phyloP scores from a whole-genome alignment of 2,797 vertebrate genomes.

The Brachyrhaphis roseni region DNA sequence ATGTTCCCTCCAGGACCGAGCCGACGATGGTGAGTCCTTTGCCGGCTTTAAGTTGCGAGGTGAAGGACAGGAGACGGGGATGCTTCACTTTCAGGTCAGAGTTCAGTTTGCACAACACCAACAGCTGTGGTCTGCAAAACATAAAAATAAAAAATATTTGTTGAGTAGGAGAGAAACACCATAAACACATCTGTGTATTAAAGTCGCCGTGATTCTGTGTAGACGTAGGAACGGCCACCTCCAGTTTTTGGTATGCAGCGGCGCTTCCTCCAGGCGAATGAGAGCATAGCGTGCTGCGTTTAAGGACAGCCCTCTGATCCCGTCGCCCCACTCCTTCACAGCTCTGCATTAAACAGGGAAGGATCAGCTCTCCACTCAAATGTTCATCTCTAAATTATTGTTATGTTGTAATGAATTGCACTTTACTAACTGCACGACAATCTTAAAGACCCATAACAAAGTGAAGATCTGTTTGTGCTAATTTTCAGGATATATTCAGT shows the following conservation, averaged over 20 bases:
- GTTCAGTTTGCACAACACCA: constrained; percentile 91
- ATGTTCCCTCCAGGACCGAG: constrained; percentile 91
- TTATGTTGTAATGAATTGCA: not conserved
- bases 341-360: constrained; percentile 77
- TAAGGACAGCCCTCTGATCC: constrained; percentile 91
- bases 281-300: constrained; percentile 94
- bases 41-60: constrained; percentile 92
- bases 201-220: not conserved
- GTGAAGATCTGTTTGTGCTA: not conserved
- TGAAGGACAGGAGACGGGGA: constrained; percentile 90
- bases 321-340: constrained; percentile 96
- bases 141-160: not conserved
- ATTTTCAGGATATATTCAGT: not conserved
- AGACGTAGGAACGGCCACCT: constrained; percentile 74
- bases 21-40: constrained; percentile 93
- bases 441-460: not conserved
- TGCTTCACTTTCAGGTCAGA: constrained; percentile 86
- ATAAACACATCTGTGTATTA: not conserved
- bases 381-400: too few species aligned
- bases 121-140: constrained; percentile 86
- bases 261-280: constrained; percentile 88
- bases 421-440: not conserved
- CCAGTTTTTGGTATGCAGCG: constrained; percentile 96
- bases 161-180: not conserved
- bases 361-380: not conserved